Percentiles rank a stretch among this genome's conserved stretches.
These are phyloP conservation scores for Philereme transversata DNA, from an alignment of 2,888 invertebrate species.

Conservation along the genomic window DNA sequence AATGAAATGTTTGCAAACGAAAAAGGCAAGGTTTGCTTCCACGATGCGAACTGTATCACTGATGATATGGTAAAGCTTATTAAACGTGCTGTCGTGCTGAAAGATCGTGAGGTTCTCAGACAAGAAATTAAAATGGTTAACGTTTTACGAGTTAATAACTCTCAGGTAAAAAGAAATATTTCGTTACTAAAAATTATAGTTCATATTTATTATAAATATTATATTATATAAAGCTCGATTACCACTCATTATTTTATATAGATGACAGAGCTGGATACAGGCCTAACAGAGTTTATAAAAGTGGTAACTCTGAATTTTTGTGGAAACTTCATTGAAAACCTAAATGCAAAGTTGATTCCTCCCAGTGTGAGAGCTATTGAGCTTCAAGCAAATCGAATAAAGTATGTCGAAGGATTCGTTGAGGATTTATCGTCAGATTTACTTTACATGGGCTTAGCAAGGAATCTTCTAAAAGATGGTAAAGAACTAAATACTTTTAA, in stretches of 20 bases:
- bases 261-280: conserved; percentile 77
- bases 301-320: conserved; percentile 74
- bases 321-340: conserved; percentile 62
- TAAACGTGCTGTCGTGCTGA: conserved; percentile 53
- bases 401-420: conserved; percentile 55
- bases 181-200: not conserved
- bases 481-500: not conserved
- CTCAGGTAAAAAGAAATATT: conserved; percentile 48
- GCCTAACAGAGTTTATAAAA: conserved; percentile 61
- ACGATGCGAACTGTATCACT: conserved; percentile 59
- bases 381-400: conserved; percentile 77
- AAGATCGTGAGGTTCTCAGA: conserved; percentile 54
- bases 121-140: conserved; percentile 54
- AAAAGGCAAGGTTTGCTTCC: conserved; percentile 66
- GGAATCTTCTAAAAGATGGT: conserved; percentile 64
- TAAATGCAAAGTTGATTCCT: conserved; percentile 67
- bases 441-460: conserved; percentile 78
- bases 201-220: too few species aligned
- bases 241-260: conserved; percentile 55
- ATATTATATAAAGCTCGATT: too few species aligned
- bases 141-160: conserved; percentile 62
- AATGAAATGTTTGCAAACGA: conserved; percentile 62
- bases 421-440: conserved; percentile 64
- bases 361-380: conserved; percentile 69
- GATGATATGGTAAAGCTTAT: conserved; percentile 61